Evolutionary conservation across 2,113 vertebrate genomes (phyloP).

Genomic region (Calcarius ornatus): DNA sequence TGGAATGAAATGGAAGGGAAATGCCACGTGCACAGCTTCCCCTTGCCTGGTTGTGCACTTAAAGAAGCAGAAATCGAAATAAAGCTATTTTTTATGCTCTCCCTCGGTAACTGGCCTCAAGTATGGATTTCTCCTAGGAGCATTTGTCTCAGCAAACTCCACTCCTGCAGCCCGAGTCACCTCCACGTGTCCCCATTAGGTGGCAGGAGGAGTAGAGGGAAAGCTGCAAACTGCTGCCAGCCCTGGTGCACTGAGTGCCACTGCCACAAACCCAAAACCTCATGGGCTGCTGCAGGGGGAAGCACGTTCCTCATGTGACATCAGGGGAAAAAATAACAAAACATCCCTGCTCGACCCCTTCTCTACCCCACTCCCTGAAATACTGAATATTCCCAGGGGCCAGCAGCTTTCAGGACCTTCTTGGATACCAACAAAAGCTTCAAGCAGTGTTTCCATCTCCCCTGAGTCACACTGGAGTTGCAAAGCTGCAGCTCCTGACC

Average conservation of each 20-base stretch:
- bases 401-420: background rate
- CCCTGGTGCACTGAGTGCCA: fast-evolving
- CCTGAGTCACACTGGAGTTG: fast-evolving
- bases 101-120: background rate
- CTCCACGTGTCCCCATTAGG: background rate
- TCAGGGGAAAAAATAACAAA: fast-evolving
- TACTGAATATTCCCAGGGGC: fast-evolving
- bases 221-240: background rate
- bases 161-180: fast-evolving
- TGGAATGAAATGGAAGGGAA: background rate
- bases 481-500: background rate
- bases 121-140: fast-evolving
- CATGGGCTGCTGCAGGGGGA: background rate
- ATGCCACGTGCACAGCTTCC: fast-evolving
- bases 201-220: background rate
- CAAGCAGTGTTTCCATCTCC: fast-evolving
- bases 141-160: background rate
- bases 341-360: fast-evolving
- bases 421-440: fast-evolving
- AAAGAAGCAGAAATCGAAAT: background rate
- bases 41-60: background rate
- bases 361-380: fast-evolving
- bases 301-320: background rate
- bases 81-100: background rate
- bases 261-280: background rate